A percentile compares a stretch with the other conserved stretches of the same genome.
These are phyloP conservation scores for Polydesmus complanatus DNA, from an alignment of 2,888 invertebrate genomes.

Conservation along the genomic window DNA sequence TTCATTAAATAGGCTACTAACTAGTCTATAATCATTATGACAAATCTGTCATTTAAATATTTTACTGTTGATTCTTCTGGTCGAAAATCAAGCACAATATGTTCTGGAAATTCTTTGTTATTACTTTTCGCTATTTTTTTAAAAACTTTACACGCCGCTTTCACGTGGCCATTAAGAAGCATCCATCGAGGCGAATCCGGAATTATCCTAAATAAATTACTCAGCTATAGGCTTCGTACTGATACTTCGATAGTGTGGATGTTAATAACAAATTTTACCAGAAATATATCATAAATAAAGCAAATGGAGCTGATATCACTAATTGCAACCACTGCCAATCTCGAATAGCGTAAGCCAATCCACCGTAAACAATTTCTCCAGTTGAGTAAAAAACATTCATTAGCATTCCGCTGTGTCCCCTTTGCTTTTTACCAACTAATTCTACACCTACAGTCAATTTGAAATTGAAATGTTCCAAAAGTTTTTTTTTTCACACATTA, in stretches of 20 bases:
- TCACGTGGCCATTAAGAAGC: not conserved
- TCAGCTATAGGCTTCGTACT: too few relatives aligned
- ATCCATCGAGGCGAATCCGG: not conserved
- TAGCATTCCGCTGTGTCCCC: constrained; percentile 29
- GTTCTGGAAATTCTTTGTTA: not conserved
- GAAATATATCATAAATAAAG: not conserved
- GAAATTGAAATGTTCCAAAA: too few relatives aligned
- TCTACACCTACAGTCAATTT: not conserved
- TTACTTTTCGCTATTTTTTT: not conserved
- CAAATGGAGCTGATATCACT: constrained; percentile 44
- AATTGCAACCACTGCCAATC: constrained; percentile 54
- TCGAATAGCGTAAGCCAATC: constrained; percentile 49
- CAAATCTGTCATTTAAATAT: too few relatives aligned
- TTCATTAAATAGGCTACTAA: not conserved
- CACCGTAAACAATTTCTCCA: constrained; percentile 48
- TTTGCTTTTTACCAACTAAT: not conserved
- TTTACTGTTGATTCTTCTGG: too few relatives aligned
- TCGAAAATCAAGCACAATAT: not conserved
- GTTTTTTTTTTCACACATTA: not conserved
- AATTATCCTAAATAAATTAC: not conserved
- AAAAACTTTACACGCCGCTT: not conserved
- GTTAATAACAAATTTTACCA: not conserved
- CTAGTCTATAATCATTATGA: too few relatives aligned
- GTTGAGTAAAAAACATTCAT: constrained; percentile 57
- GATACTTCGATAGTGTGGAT: too few relatives aligned